Conservation (phyloP, 2,797 vertebrate genomes). For the Lepilemur septentrionalis region DNA sequence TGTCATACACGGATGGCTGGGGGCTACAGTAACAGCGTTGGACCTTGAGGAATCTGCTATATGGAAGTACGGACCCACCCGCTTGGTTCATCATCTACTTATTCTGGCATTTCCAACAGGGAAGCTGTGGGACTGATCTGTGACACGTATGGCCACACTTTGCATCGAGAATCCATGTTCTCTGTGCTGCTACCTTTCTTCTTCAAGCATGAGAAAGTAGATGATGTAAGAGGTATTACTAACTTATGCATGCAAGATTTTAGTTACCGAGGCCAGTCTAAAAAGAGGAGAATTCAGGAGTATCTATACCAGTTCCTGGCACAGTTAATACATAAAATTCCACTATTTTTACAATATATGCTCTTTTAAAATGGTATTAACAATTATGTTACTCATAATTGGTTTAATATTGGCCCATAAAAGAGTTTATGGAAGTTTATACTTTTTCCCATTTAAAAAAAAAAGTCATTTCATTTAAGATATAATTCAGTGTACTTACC, state of each 20-base stretch:
- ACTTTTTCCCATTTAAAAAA: slow-evolving; percentile 7
- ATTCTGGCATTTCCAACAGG: neutral
- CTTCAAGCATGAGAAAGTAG: neutral
- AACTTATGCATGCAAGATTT: neutral
- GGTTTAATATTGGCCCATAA: neutral
- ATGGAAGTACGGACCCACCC: neutral
- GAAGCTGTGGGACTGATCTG: neutral
- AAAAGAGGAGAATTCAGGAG: neutral
- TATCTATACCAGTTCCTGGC: neutral
- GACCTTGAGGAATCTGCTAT: neutral
- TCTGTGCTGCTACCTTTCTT: neutral
- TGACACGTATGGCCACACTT: neutral
- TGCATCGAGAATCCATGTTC: neutral
- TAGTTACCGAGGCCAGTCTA: neutral
- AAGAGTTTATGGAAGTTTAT: neutral
- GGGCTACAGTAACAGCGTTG: neutral
- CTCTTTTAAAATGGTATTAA: neutral
- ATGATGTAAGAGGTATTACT: neutral
- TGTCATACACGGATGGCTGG: neutral
- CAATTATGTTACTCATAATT: neutral
- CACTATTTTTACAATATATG: neutral
- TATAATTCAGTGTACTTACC: slow-evolving; percentile 78
- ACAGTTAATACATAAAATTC: neutral
- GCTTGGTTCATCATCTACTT: neutral
- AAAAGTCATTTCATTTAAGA: neutral